These are phyloP conservation scores for Hofmannophila pseudospretella DNA, from an alignment of 2,888 invertebrate species.

Conservation along the genomic window DNA sequence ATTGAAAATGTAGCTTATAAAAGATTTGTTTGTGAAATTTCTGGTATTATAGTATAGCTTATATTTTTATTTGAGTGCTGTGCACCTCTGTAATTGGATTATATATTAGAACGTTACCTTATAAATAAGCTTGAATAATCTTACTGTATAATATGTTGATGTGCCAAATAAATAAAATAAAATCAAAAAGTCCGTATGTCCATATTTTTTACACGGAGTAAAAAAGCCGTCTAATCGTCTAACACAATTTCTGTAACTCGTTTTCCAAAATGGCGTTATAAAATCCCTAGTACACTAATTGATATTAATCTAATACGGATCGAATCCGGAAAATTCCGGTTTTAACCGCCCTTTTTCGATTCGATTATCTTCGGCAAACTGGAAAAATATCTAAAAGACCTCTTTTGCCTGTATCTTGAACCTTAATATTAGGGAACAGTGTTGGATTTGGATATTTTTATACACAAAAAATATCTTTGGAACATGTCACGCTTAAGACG, in stretches of 20 bases:
- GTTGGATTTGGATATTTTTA: neutral
- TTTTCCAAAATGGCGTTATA: slow-evolving; percentile 1
- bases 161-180: too few species aligned
- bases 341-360: slow-evolving; percentile 32
- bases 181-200: too few species aligned
- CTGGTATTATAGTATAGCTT: too few species aligned
- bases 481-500: slow-evolving; percentile 22
- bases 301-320: slow-evolving; percentile 39
- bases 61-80: too few species aligned
- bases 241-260: neutral
- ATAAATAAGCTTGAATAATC: too few species aligned
- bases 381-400: neutral
- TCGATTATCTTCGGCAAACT: slow-evolving; percentile 27
- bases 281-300: slow-evolving; percentile 30
- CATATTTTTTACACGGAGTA: too few species aligned
- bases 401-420: neutral
- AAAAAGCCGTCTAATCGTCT: neutral
- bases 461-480: slow-evolving; percentile 10
- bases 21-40: too few species aligned
- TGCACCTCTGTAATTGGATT: too few species aligned
- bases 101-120: too few species aligned
- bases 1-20: too few species aligned
- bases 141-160: too few species aligned
- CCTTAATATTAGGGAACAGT: neutral
- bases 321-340: slow-evolving; percentile 42